Evolutionary conservation across 1,140 invertebrate genomes (phyloP).

Genomic region (Nephila pilipes): DNA sequence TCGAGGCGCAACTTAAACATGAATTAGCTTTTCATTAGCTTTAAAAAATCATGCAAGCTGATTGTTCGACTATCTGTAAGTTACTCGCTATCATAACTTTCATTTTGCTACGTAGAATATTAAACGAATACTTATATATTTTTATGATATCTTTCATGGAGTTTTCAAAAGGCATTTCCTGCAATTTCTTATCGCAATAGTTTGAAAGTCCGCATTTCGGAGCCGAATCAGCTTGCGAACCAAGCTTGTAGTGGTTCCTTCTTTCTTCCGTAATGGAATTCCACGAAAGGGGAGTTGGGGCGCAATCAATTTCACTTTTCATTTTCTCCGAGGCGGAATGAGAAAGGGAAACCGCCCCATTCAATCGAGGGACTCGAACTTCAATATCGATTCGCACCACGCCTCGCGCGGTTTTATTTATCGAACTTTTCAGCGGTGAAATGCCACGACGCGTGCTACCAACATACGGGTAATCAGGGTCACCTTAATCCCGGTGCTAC

Average conservation of each 20-base stretch:
- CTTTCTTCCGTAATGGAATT: background rate
- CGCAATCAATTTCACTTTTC: slow-evolving; percentile 66
- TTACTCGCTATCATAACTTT: no score
- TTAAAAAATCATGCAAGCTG: no score
- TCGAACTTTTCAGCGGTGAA: background rate
- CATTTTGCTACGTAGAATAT: no score
- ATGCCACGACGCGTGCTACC: background rate
- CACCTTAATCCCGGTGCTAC: background rate
- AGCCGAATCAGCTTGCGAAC: no score
- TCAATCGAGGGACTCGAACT: slow-evolving; percentile 35
- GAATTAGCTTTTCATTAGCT: no score
- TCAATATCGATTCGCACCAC: slow-evolving; percentile 37
- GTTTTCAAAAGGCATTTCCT: no score
- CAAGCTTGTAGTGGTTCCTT: background rate
- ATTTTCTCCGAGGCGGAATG: slow-evolving; percentile 55
- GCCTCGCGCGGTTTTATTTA: background rate
- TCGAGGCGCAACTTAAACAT: no score
- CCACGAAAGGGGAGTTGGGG: background rate
- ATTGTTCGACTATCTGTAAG: no score
- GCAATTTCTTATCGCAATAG: background rate
- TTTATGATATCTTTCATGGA: no score
- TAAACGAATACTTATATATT: no score
- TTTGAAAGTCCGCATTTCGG: background rate
- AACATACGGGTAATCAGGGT: slow-evolving; percentile 4
- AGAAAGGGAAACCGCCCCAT: slow-evolving; percentile 15